A percentile compares a stretch with the other conserved stretches of the same genome.
Conservation (phyloP, 1,140 invertebrate genomes). For the Diorhabda sublineata region DNA sequence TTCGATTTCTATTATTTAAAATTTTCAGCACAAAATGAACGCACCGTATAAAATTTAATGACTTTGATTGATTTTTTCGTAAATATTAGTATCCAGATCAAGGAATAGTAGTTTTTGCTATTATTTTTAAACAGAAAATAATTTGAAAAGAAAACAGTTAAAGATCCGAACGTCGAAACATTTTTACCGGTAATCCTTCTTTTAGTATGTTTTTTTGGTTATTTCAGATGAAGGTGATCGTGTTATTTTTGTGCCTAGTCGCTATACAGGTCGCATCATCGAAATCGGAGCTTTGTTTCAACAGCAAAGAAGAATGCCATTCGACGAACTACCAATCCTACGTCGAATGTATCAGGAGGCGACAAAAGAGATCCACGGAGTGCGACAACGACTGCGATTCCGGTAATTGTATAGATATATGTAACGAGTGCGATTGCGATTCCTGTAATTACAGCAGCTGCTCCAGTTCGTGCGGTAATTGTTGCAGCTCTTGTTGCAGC, state of each 20-base stretch:
- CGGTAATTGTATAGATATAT: constrained; percentile 9
- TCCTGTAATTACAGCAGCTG: constrained; percentile 24
- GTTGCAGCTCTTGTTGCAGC: constrained; percentile 32
- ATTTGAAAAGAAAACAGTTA: no score
- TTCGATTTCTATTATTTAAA: no score
- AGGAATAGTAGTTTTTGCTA: no score
- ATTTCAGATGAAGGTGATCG: constrained; percentile 11
- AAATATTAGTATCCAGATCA: no score
- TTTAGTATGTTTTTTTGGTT: neutral
- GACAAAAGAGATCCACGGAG: constrained; percentile 5
- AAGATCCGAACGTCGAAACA: no score
- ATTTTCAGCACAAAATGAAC: no score
- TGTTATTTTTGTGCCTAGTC: neutral
- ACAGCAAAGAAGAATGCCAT: constrained; percentile 18
- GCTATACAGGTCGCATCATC: neutral
- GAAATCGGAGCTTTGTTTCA: neutral
- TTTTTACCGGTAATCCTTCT: neutral
- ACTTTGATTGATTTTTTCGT: no score
- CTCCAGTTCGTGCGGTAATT: constrained; percentile 21
- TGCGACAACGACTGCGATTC: constrained; percentile 8
- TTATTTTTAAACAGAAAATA: no score
- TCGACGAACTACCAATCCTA: constrained; percentile 11
- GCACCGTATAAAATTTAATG: no score
- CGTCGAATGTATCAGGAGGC: constrained; percentile 10
- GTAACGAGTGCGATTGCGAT: constrained; percentile 17